These are phyloP conservation scores for Caprella mutica DNA, from an alignment of 2,888 invertebrate genomes.

Conservation along the genomic window DNA sequence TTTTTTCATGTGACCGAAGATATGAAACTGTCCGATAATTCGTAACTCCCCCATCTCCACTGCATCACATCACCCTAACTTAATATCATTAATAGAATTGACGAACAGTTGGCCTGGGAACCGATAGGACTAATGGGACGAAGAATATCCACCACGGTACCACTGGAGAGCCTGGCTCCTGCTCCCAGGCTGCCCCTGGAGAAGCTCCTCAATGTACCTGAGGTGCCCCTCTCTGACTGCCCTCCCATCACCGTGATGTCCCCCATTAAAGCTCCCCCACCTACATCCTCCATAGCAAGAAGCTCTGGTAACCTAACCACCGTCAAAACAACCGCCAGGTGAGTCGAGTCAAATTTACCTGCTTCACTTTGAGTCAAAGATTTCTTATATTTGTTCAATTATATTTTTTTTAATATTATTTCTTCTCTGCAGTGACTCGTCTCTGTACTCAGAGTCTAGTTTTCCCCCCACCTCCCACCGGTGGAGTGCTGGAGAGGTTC, in stretches of 20 bases:
- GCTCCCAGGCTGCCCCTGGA: constrained; percentile 3
- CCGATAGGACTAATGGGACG: constrained; percentile 1
- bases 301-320: too few relatives aligned
- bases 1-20: not conserved
- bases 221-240: not conserved
- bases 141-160: not conserved
- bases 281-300: too few relatives aligned
- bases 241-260: not conserved
- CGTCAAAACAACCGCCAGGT: too few relatives aligned
- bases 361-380: not conserved
- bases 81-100: too few relatives aligned
- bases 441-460: not conserved
- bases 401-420: too few relatives aligned
- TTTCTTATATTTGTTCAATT: not conserved
- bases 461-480: not conserved
- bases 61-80: too few relatives aligned
- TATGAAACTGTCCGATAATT: too few relatives aligned
- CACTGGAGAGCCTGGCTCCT: not conserved
- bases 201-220: not conserved
- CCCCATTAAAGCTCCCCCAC: too few relatives aligned
- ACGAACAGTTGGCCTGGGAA: constrained; percentile 2
- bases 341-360: not conserved
- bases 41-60: too few relatives aligned
- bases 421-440: not conserved
- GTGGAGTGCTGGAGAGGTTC: constrained; percentile 5